A percentile compares a stretch with the other conserved stretches of the same genome.
Evolutionary conservation across 2,888 invertebrate genomes (phyloP).

Genomic region (Pseudolycoriella hygida): DNA sequence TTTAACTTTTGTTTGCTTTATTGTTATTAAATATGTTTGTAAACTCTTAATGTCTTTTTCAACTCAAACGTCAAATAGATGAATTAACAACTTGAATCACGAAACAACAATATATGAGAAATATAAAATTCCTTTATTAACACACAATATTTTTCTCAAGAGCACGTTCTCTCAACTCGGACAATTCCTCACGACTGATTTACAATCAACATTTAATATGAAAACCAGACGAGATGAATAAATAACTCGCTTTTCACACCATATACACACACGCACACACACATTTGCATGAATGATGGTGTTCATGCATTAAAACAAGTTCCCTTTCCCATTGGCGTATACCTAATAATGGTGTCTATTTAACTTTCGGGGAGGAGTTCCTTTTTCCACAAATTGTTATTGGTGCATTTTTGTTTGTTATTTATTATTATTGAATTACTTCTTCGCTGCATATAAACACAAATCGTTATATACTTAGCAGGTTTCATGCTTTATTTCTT

Average conservation of each 20-base stretch:
- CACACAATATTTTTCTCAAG: no score
- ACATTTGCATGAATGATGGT: no score
- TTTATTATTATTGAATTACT: neutral
- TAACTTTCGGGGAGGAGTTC: neutral
- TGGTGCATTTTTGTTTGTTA: conserved; percentile 1
- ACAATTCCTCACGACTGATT: neutral
- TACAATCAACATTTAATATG: neutral
- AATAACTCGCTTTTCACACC: neutral
- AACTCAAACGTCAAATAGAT: no score
- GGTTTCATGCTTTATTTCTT: no score
- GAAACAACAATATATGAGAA: no score
- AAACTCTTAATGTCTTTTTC: no score
- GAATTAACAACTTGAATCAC: no score
- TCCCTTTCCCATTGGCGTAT: neutral
- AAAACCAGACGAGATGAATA: neutral
- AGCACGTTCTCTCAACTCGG: neutral
- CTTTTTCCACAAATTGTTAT: neutral
- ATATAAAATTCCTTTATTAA: no score
- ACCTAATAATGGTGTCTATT: neutral
- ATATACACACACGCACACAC: no score
- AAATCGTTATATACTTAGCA: neutral
- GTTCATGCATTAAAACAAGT: neutral
- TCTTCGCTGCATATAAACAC: neutral
- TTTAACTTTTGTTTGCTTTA: neutral
- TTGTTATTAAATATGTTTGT: no score